Percentiles rank a stretch among this genome's conserved stretches.
Conservation (phyloP, 2,113 vertebrate genomes). For the Heliornis fulica region DNA sequence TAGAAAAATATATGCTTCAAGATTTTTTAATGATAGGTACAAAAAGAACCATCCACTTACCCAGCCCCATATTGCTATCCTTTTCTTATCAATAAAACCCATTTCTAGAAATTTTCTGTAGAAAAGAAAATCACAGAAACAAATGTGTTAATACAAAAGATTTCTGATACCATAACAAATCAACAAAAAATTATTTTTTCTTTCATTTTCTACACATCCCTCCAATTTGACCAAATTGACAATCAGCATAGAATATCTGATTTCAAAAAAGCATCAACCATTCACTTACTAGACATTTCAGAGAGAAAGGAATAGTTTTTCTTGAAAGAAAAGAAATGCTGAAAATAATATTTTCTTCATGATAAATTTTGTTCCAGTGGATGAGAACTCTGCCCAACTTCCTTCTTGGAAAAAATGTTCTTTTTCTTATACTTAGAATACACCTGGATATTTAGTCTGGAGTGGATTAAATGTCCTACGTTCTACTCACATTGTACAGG, state of each 20-base stretch:
- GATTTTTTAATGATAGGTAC: background rate
- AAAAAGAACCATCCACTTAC: conserved; percentile 67
- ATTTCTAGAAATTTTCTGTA: conserved; percentile 83
- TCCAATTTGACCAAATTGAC: background rate
- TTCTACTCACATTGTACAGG: background rate
- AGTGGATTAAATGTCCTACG: background rate
- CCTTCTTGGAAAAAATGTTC: background rate
- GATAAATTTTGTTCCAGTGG: background rate
- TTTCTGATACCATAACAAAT: background rate
- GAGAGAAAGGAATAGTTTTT: background rate
- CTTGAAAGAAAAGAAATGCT: background rate
- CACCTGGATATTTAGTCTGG: background rate
- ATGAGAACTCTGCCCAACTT: background rate
- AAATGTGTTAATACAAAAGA: conserved; percentile 38
- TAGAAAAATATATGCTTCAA: background rate
- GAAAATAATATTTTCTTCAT: background rate
- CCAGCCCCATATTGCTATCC: conserved; percentile 86
- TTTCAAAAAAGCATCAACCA: background rate
- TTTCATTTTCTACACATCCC: conserved; percentile 24
- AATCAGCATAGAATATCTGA: conserved; percentile 13
- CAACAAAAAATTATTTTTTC: background rate
- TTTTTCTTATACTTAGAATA: background rate
- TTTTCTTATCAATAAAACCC: conserved; percentile 83
- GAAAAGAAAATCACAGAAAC: conserved; percentile 67
- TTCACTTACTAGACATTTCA: background rate